These are phyloP conservation scores for Oreohelix idahoensis DNA, from an alignment of 1,140 invertebrate species.

Conservation along the genomic window DNA sequence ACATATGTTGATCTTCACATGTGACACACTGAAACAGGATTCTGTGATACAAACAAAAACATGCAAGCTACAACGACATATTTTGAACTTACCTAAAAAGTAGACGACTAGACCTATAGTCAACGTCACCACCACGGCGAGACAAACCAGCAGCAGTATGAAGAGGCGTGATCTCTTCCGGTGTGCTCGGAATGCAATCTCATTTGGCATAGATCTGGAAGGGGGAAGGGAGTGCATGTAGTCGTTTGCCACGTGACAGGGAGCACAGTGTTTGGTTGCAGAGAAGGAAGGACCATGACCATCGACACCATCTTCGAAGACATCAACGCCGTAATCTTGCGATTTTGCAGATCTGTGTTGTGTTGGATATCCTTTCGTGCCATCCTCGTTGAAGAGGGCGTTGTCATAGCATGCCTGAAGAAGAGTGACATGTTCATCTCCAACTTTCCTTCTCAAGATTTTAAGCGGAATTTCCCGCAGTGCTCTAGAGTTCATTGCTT, in stretches of 20 bases:
- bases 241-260: constrained; percentile 47
- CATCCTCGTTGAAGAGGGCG: constrained; percentile 57
- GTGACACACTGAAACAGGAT: no score
- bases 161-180: constrained; percentile 29
- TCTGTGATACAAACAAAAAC: no score
- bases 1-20: no score
- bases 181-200: constrained; percentile 30
- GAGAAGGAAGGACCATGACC: background rate
- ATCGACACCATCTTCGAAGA: constrained; percentile 8
- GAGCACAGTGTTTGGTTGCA: background rate
- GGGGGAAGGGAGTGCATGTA: constrained; percentile 49
- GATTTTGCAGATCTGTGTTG: constrained; percentile 15
- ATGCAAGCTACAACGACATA: no score
- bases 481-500: constrained; percentile 4
- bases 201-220: constrained; percentile 9
- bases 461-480: constrained; percentile 48
- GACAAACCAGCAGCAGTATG: constrained; percentile 31
- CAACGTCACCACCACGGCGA: constrained; percentile 39
- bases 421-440: constrained; percentile 61
- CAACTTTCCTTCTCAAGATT: constrained; percentile 41
- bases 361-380: constrained; percentile 38
- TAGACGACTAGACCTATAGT: constrained; percentile 46
- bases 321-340: constrained; percentile 26
- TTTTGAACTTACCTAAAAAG: constrained; percentile 45
- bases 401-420: constrained; percentile 65